phyloP scores from a whole-genome alignment of 2,888 invertebrate species.

The Amiota mariae region DNA sequence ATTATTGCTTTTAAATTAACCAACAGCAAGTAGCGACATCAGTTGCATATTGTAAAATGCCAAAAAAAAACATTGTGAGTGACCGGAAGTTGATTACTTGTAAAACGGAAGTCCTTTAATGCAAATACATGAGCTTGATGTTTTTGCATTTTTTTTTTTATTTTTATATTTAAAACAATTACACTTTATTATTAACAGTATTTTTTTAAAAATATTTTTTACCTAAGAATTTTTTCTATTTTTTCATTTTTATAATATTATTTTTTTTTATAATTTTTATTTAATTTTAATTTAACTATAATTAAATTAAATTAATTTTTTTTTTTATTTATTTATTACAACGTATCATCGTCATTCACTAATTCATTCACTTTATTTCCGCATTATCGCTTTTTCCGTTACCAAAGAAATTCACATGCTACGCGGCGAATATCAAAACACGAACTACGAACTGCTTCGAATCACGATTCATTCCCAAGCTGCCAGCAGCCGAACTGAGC shows the following conservation, averaged over 20 bases:
- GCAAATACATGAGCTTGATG: neutral
- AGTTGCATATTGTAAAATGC: neutral
- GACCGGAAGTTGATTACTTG: slow-evolving; percentile 18
- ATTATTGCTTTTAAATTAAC: slow-evolving; percentile 13
- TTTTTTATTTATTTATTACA: neutral
- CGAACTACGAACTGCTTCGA: slow-evolving; percentile 59
- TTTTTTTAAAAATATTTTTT: too few relatives aligned
- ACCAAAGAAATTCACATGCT: slow-evolving; percentile 55
- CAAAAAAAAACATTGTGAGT: neutral
- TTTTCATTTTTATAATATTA: slow-evolving; percentile 24
- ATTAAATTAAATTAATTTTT: neutral
- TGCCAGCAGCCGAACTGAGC: slow-evolving; percentile 38
- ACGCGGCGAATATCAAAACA: slow-evolving; percentile 70
- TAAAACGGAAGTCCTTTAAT: slow-evolving; percentile 13
- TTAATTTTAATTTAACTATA: neutral
- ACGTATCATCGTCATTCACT: slow-evolving; percentile 19
- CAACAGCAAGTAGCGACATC: neutral
- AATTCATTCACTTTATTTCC: slow-evolving; percentile 15
- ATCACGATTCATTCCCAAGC: slow-evolving; percentile 35
- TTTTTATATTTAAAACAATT: neutral
- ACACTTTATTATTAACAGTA: too few relatives aligned
- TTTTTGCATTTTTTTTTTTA: neutral
- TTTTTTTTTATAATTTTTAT: neutral
- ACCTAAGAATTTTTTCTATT: slow-evolving; percentile 2
- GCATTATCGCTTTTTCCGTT: neutral